phyloP scores from a whole-genome alignment of 2,113 vertebrate species.

The Otus sunia region DNA sequence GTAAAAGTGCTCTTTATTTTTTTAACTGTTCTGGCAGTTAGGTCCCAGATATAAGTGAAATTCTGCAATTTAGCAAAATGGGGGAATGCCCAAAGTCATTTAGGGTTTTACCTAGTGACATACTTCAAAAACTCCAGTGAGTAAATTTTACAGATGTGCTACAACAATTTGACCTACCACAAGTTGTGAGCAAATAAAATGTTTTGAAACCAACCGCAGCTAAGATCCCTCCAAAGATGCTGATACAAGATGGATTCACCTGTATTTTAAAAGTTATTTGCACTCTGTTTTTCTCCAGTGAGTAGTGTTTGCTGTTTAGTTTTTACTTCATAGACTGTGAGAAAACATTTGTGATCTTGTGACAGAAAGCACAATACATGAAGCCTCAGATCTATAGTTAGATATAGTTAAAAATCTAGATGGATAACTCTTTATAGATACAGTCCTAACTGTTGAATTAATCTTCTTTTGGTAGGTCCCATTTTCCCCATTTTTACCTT shows the following conservation, averaged over 20 bases:
- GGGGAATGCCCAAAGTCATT: not conserved
- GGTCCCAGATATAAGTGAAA: not conserved
- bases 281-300: not conserved
- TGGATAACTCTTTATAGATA: not conserved
- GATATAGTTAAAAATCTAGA: not conserved
- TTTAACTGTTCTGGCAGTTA: not conserved
- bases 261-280: not conserved
- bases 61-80: not conserved
- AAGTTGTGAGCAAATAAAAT: not conserved
- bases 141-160: not conserved
- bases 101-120: not conserved
- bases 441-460: not conserved
- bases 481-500: not conserved
- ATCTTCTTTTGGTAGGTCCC: not conserved
- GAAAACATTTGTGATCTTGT: not conserved
- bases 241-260: not conserved
- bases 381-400: not conserved
- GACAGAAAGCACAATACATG: not conserved
- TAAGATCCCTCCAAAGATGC: not conserved
- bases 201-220: not conserved
- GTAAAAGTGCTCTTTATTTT: not conserved
- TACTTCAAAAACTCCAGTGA: not conserved
- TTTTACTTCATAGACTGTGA: not conserved
- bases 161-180: not conserved
- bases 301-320: not conserved